phyloP scores from a whole-genome alignment of 2,797 vertebrate species.

The Philypnodon macrostomus region DNA sequence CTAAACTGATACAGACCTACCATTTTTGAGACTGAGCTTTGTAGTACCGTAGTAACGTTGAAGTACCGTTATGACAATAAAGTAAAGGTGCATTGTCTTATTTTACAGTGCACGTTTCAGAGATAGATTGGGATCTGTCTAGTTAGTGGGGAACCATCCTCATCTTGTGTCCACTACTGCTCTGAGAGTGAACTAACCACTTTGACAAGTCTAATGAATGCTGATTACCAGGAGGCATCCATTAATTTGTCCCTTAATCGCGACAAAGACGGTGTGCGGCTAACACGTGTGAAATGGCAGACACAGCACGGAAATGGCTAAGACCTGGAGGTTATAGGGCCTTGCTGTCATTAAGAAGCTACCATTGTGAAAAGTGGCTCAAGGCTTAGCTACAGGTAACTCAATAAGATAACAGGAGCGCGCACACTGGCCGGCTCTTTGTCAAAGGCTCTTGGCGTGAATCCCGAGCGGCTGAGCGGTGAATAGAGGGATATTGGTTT shows the following conservation, averaged over 20 bases:
- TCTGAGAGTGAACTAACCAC: slow-evolving; percentile 48
- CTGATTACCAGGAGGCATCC: slow-evolving; percentile 81
- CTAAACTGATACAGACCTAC: too few species aligned
- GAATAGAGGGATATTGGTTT: slow-evolving; percentile 76
- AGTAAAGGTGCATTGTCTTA: too few species aligned
- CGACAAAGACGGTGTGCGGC: slow-evolving; percentile 79
- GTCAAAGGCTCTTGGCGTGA: slow-evolving; percentile 58
- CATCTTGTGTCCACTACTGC: slow-evolving; percentile 64
- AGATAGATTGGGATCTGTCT: too few species aligned
- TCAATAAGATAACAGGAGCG: slow-evolving; percentile 76
- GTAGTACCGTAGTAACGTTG: too few species aligned
- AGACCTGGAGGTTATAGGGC: slow-evolving; percentile 72
- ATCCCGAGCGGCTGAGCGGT: slow-evolving; percentile 59
- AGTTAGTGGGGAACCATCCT: too few species aligned
- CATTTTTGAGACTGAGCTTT: too few species aligned
- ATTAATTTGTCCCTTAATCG: slow-evolving; percentile 81
- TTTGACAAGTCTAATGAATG: slow-evolving; percentile 80
- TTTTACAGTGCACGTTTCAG: too few species aligned
- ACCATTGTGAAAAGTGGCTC: slow-evolving; percentile 73
- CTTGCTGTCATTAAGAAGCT: slow-evolving; percentile 72
- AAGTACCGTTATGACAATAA: too few species aligned
- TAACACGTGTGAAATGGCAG: slow-evolving; percentile 84
- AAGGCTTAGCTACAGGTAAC: slow-evolving; percentile 80
- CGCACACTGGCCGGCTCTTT: slow-evolving; percentile 66
- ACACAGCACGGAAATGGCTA: slow-evolving; percentile 80